These are phyloP conservation scores for Pemphigus obesinymphae DNA, from an alignment of 1,140 invertebrate genomes.

Conservation along the genomic window DNA sequence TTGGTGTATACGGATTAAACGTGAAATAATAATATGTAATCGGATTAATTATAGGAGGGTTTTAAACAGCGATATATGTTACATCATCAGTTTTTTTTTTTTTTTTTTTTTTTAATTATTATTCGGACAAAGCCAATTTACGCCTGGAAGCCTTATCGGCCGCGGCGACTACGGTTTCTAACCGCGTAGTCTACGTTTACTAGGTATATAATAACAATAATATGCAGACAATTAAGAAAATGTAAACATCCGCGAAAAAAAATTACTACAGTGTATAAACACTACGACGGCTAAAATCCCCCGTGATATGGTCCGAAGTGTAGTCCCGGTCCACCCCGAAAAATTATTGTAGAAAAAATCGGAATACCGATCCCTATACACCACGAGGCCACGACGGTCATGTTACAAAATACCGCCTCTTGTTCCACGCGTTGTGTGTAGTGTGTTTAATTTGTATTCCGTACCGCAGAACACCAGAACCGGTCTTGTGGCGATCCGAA, in stretches of 20 bases:
- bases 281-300: no score
- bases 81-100: conserved; percentile 26
- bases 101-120: no score
- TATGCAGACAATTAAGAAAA: no score
- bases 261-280: background rate
- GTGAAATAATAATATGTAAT: conserved; percentile 1
- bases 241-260: background rate
- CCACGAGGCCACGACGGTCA: conserved; percentile 2
- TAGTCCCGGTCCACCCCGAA: no score
- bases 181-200: no score
- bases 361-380: background rate
- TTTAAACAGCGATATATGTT: background rate
- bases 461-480: background rate
- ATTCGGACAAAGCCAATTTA: conserved; percentile 31
- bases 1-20: background rate
- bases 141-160: conserved; percentile 8
- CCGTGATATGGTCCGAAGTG: no score
- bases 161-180: background rate
- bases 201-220: no score
- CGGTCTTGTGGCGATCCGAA: conserved; percentile 22
- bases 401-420: conserved; percentile 28
- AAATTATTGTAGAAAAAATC: background rate
- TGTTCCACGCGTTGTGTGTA: background rate
- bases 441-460: conserved; percentile 29
- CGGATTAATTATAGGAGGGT: conserved; percentile 23